Conservation (phyloP, 2,888 invertebrate species). For the Achlya flavicornis region DNA sequence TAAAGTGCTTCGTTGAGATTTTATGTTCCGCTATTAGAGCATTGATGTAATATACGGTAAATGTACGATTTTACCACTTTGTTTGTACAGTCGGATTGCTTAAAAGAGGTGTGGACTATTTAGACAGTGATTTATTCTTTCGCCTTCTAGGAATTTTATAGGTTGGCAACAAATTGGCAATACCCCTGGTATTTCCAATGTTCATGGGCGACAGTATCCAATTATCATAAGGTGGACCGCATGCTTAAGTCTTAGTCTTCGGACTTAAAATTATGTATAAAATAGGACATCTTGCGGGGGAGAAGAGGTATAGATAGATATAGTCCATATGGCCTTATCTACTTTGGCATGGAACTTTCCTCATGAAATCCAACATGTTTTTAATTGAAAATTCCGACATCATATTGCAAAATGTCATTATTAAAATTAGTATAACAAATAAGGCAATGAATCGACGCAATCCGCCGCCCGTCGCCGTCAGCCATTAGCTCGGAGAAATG, state of each 20-base stretch:
- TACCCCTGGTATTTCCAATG: too few relatives aligned
- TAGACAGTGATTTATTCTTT: not conserved
- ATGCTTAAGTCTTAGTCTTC: too few relatives aligned
- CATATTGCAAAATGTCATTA: slow-evolving; percentile 13
- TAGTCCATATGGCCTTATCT: too few relatives aligned
- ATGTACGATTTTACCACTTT: not conserved
- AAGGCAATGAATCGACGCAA: slow-evolving; percentile 61
- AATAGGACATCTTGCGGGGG: too few relatives aligned
- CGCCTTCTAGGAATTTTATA: too few relatives aligned
- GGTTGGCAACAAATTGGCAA: too few relatives aligned
- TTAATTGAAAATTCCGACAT: not conserved
- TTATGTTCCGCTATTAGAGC: slow-evolving; percentile 39
- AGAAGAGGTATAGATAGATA: too few relatives aligned
- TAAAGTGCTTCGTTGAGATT: slow-evolving; percentile 45
- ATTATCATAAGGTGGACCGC: too few relatives aligned
- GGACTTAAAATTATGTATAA: too few relatives aligned
- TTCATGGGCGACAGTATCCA: too few relatives aligned
- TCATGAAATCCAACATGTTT: not conserved
- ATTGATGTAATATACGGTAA: slow-evolving; percentile 24
- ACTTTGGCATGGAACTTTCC: not conserved
- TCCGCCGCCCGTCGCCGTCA: slow-evolving; percentile 43
- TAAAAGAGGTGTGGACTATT: not conserved
- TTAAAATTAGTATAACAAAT: slow-evolving; percentile 30
- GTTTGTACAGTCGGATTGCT: not conserved
- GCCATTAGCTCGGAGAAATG: slow-evolving; percentile 63